These are phyloP conservation scores for Rhamnusium bicolor DNA, from an alignment of 2,888 invertebrate species.

Conservation along the genomic window DNA sequence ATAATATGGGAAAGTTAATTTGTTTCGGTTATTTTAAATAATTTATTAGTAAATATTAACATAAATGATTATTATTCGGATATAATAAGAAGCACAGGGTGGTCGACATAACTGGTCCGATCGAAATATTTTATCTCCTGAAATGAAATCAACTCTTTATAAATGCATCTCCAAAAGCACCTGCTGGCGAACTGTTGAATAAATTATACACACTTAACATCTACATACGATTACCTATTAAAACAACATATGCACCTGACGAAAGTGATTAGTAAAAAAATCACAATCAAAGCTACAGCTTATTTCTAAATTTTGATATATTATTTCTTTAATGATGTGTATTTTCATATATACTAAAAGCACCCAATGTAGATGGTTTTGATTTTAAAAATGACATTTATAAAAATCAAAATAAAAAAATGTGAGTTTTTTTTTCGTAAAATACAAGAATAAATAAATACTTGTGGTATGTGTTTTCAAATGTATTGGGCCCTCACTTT, in stretches of 20 bases:
- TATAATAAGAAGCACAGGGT: neutral
- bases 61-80: neutral
- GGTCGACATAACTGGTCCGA: neutral
- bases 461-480: too few relatives aligned
- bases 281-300: too few relatives aligned
- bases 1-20: neutral
- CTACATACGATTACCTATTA: neutral
- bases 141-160: neutral
- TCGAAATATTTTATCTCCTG: neutral
- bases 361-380: too few relatives aligned
- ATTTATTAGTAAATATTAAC: neutral
- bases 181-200: neutral
- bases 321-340: too few relatives aligned
- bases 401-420: too few relatives aligned
- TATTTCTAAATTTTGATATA: too few relatives aligned
- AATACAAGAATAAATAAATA: too few relatives aligned
- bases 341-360: too few relatives aligned
- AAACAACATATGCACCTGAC: neutral
- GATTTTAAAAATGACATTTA: too few relatives aligned
- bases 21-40: neutral
- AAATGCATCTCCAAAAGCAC: neutral
- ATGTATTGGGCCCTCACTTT: too few relatives aligned
- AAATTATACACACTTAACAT: neutral
- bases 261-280: neutral
- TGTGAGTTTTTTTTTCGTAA: too few relatives aligned